phyloP scores from a whole-genome alignment of 2,888 invertebrate genomes.

The Pandemis heparana region DNA sequence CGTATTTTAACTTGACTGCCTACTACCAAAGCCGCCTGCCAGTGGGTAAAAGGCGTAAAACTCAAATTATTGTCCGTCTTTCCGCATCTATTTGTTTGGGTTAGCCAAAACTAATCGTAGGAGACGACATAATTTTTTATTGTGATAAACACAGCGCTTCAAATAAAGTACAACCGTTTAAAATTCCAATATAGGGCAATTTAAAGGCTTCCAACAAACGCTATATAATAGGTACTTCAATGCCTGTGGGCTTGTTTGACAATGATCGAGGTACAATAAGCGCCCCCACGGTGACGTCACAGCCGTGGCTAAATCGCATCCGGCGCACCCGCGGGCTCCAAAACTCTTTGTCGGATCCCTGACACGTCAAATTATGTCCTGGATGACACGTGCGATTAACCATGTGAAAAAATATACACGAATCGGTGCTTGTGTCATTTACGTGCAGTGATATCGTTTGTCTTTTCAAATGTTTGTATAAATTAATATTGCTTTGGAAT shows the following conservation, averaged over 20 bases:
- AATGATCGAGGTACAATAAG: constrained; percentile 45
- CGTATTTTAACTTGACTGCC: not conserved
- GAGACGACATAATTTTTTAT: too few relatives aligned
- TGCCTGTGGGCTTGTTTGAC: constrained; percentile 38
- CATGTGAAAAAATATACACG: constrained; percentile 61
- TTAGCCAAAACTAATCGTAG: too few relatives aligned
- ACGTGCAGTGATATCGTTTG: not conserved
- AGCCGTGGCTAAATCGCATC: constrained; percentile 81
- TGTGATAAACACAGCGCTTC: not conserved
- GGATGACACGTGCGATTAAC: constrained; percentile 69
- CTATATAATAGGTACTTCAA: constrained; percentile 24
- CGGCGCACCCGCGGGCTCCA: constrained; percentile 76
- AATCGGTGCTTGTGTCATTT: constrained; percentile 15
- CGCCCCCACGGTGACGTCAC: constrained; percentile 71
- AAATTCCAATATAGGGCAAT: not conserved
- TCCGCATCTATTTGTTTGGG: too few relatives aligned
- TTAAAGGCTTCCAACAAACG: constrained; percentile 25
- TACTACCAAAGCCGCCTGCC: not conserved
- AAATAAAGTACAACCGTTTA: not conserved
- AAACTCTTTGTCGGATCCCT: constrained; percentile 73
- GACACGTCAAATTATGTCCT: constrained; percentile 69
- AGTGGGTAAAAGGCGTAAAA: too few relatives aligned
- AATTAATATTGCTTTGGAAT: not conserved
- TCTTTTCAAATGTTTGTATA: not conserved
- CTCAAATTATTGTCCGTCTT: too few relatives aligned